A percentile compares a stretch with the other conserved stretches of the same genome.
phyloP scores from a whole-genome alignment of 2,797 vertebrate species.

The Pogoniulus pusillus region DNA sequence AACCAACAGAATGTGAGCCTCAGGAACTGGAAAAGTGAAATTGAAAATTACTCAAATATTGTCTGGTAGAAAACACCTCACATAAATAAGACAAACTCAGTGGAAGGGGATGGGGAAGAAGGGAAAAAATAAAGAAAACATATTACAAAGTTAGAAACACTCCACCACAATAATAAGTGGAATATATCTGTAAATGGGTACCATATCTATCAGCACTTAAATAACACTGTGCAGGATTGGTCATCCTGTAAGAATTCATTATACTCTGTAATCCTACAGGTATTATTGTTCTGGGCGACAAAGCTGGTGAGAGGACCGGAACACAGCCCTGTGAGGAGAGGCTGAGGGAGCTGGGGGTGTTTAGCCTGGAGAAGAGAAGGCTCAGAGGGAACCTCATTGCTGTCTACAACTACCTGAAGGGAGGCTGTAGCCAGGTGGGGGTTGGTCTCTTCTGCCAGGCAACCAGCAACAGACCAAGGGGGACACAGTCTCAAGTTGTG shows the following conservation, averaged over 20 bases:
- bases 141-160: not conserved
- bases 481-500: no score
- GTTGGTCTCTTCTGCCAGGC: no score
- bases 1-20: conserved; percentile 2
- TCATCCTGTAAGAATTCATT: not conserved
- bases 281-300: no score
- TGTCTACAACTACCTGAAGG: no score
- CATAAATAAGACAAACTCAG: not conserved
- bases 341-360: no score
- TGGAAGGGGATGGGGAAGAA: not conserved
- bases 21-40: conserved; percentile 13
- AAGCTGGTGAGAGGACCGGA: no score
- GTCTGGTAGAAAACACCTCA: conserved; percentile 1
- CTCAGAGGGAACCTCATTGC: no score
- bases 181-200: not conserved
- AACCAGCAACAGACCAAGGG: no score
- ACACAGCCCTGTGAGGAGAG: no score
- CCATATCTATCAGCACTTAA: not conserved
- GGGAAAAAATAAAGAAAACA: not conserved
- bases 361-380: no score
- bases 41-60: conserved; percentile 35
- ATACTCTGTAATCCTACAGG: not conserved
- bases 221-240: not conserved
- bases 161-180: not conserved
- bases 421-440: no score